phyloP scores from a whole-genome alignment of 1,140 invertebrate species.

The Phthorimaea operculella region DNA sequence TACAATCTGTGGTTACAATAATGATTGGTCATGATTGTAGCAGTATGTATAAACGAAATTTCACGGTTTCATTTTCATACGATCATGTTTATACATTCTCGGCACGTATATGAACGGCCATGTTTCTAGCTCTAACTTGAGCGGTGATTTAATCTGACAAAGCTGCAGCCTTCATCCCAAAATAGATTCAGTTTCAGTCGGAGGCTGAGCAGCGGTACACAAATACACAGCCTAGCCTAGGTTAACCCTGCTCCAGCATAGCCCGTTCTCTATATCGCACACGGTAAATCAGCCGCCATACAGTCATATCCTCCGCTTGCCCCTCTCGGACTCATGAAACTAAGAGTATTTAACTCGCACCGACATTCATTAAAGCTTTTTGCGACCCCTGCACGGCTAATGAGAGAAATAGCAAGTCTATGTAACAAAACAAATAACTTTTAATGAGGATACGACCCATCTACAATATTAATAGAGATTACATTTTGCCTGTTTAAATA shows the following conservation, averaged over 20 bases:
- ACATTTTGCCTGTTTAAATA: no score
- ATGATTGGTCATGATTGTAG: no score
- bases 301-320: not conserved
- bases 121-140: not conserved
- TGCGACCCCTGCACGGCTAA: not conserved
- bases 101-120: no score
- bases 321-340: not conserved
- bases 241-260: not conserved
- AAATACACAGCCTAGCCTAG: not conserved
- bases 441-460: no score
- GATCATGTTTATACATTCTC: not conserved
- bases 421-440: no score
- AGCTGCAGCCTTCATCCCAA: not conserved
- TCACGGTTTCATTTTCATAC: no score
- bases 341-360: not conserved
- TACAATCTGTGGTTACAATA: no score
- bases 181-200: conserved; percentile 1
- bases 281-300: not conserved
- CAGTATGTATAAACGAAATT: no score
- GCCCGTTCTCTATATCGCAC: not conserved
- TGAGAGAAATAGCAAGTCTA: not conserved
- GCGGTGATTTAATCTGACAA: not conserved
- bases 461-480: no score
- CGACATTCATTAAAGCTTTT: not conserved
- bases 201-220: not conserved